Evolutionary conservation across 2,113 vertebrate species (phyloP), one percentile per base, ranked within the genome.

Genomic region (Vulpes vulpes): DNA sequence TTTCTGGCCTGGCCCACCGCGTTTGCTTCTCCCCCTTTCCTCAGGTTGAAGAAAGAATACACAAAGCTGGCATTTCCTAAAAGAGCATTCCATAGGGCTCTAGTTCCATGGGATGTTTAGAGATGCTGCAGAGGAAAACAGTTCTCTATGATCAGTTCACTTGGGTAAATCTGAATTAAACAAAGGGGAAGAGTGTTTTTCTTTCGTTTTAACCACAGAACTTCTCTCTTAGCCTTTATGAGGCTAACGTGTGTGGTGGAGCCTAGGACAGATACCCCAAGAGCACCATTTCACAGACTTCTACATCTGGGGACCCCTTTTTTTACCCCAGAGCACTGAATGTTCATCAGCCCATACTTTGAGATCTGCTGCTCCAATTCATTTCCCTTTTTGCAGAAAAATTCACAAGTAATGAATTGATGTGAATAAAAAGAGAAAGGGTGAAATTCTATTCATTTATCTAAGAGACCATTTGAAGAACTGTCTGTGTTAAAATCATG

Each of bases 391-490:
- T 95, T 90, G 90, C 87, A 85, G 92, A 92, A 96, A 97, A 89
- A 94, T 76, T 92, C 84, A 43, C 65, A 95, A 80, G 95, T 82
- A 97, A 97, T 81, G 87, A 97, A 97, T 96, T 27, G 38, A 95
- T 94, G 76, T 84, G 96, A 97, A 90, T 91, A 94, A 96, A 96
- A 95, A 95, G 73, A 62, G 71, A 95, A 94, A 80, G 84, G 82
- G 96, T 82, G 57, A 94, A 93, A 95, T 91, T 32, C 71, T 97
- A 49, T 93, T 93, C 96, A 97, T 96, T 97, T 83, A 92, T 96
- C 97, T 93, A 64, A 97, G 95, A 97, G 91, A 80, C 64, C 74
- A 80, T 95, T 97, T 97, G 96, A 97, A 97, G 95, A 96, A 96
- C 51, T 92, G 71, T 96, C 96, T 94, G 74, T 95, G 80, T 96